Conservation (phyloP, 2,888 invertebrate species). For the Caenorhabditis angaria region DNA sequence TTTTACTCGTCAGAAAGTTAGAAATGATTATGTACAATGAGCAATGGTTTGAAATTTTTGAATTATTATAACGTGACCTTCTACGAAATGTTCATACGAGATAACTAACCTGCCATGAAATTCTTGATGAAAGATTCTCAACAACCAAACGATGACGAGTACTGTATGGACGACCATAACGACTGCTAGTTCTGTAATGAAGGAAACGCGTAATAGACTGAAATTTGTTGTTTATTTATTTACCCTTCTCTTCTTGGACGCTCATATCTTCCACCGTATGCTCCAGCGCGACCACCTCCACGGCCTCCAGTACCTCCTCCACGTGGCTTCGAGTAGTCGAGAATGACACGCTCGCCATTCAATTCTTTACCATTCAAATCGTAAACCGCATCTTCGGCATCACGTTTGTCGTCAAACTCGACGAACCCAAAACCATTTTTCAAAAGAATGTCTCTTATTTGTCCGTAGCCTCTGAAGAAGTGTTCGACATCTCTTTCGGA, state of each 20-base stretch:
- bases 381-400: conserved; percentile 76
- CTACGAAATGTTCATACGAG: too few species aligned
- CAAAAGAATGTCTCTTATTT: conserved; percentile 89
- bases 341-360: conserved; percentile 74
- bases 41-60: background rate
- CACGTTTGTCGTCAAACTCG: conserved; percentile 76
- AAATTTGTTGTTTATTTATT: background rate
- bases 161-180: conserved; percentile 95
- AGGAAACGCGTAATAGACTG: too few species aligned
- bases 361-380: conserved; percentile 75
- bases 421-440: conserved; percentile 98
- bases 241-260: conserved; percentile 39
- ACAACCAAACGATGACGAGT: conserved; percentile 96
- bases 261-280: conserved; percentile 14
- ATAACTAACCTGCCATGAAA: conserved; percentile 95
- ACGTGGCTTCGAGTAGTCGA: conserved; percentile 65
- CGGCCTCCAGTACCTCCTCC: conserved; percentile 32
- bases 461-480: conserved; percentile 94
- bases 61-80: too few species aligned
- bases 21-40: background rate
- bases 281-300: conserved; percentile 17
- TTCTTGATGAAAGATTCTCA: conserved; percentile 95
- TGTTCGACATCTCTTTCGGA: conserved; percentile 92
- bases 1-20: background rate
- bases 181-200: conserved; percentile 73